Percentiles rank a stretch among this genome's conserved stretches.
Conservation (phyloP, 2,888 invertebrate genomes). For the Spodoptera exigua region DNA sequence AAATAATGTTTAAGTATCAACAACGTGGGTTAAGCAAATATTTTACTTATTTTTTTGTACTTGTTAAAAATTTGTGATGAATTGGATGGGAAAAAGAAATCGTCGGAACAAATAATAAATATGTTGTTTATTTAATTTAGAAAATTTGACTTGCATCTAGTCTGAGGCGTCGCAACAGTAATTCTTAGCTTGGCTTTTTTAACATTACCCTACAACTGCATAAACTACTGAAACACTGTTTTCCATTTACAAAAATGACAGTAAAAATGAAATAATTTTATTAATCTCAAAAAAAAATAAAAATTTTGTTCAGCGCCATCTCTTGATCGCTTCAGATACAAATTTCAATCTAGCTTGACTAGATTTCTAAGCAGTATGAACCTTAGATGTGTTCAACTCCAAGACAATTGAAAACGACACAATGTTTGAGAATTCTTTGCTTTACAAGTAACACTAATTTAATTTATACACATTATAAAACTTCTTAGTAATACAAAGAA, state of each 20-base stretch:
- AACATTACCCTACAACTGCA: background rate
- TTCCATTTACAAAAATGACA: background rate
- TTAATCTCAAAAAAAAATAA: background rate
- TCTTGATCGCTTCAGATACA: constrained; percentile 10
- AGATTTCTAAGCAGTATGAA: constrained; percentile 15
- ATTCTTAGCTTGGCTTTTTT: too few species aligned
- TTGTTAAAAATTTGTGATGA: constrained; percentile 6
- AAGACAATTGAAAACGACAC: background rate
- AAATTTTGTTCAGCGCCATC: constrained; percentile 50
- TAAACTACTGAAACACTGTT: too few species aligned
- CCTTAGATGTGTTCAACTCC: constrained; percentile 3
- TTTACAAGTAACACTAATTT: background rate
- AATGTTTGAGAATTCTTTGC: constrained; percentile 2
- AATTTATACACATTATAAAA: too few species aligned
- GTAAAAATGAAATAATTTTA: background rate
- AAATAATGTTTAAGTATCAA: constrained; percentile 69
- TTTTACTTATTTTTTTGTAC: constrained; percentile 18
- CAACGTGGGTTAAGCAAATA: constrained; percentile 61
- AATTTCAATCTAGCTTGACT: constrained; percentile 49
- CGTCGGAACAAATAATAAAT: background rate
- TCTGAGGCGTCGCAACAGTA: too few species aligned
- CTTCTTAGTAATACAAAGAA: too few species aligned
- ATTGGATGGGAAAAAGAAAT: constrained; percentile 15
- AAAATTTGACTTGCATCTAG: background rate
- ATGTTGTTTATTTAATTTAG: background rate